These are phyloP conservation scores for Ricordea florida DNA, from an alignment of 92 coral and sea anemone genomes.

Conservation along the genomic window DNA sequence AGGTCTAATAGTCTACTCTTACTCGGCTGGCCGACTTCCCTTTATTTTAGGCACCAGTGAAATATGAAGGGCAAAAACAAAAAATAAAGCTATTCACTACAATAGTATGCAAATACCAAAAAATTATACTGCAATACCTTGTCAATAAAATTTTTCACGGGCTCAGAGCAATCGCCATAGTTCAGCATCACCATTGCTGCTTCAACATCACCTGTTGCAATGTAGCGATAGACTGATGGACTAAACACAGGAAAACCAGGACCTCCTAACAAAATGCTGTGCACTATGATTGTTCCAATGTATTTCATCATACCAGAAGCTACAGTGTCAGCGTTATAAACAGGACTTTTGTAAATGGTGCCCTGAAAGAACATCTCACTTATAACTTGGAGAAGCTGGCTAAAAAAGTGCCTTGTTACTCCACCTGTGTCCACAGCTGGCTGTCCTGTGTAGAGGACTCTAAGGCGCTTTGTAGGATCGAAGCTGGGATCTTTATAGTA, in stretches of 20 bases:
- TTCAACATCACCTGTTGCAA: conserved; percentile 18
- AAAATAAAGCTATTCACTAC: neutral
- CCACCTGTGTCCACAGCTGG: conserved; percentile 69
- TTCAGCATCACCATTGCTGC: neutral
- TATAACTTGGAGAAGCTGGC: conserved; percentile 2
- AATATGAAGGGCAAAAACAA: no score
- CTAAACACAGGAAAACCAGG: conserved; percentile 53
- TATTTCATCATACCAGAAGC: conserved; percentile 54
- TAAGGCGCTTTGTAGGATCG: conserved; percentile 40
- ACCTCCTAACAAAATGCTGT: conserved; percentile 46
- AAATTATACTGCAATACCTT: neutral
- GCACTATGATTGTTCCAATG: conserved; percentile 45
- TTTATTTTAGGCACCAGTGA: no score
- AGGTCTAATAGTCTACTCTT: no score
- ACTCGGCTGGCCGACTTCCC: no score
- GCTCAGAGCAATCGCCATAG: neutral
- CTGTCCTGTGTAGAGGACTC: conserved; percentile 38
- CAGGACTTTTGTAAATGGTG: conserved; percentile 12
- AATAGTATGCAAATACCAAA: neutral
- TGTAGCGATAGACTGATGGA: conserved; percentile 35
- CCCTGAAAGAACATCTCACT: conserved; percentile 36
- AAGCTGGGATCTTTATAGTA: conserved; percentile 58
- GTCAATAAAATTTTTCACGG: neutral
- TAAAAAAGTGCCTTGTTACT: conserved; percentile 48
- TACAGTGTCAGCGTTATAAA: conserved; percentile 41